Base-by-base conservation (phyloP, 2,888 invertebrate species). In the Tachina grossa region DNA sequence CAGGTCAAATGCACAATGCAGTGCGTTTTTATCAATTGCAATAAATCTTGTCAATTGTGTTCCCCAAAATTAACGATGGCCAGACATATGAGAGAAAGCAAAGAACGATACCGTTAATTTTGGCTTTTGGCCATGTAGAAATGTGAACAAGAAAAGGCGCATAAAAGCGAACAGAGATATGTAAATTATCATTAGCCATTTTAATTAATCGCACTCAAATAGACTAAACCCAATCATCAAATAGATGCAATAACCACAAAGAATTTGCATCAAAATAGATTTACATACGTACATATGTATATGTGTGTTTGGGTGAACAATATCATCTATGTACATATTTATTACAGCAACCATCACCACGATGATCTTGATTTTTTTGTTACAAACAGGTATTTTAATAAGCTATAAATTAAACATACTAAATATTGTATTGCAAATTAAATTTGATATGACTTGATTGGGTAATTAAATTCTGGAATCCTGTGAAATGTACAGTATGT, bases 111-210 rank as follows among this genome's bases (percentile, higher is more conserved):
- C 39, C 14, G 59, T 77, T 74, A 77, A 77, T 84, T 76, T 86
- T 86, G 86, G 86, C 86, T 84, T 57, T 72, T 69, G 81, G 86
- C 86, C 86, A 86, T 86, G 53, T 43, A 43, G n/a, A 79, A 53
- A 79, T 57, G 51, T 57, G 65, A 57, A 65, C 43, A 55, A 43
- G 39, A 81, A 51, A 63, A 55, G 3, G 11, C 1, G 16, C 1
- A 66, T 3, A 39, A 49, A 55, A 68, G 68, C 41, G 31, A 41
- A 41, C 47, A 65, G 47, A 45, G 19, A 78, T 63, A 31, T 31
- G 31, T 22, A 39, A 74, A 53, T 77, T 81, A 65, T 83, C 65
- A 71, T 83, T 77, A 65, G 80, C 69, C 14, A 53, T 61, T 68
- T 68, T 31, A 83, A 83, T 72, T 83, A 83, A 78, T 78, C 49